These are phyloP conservation scores for Amphiura filiformis DNA, from an alignment of 35 echinoderm and acorn worm genomes.

Conservation along the genomic window DNA sequence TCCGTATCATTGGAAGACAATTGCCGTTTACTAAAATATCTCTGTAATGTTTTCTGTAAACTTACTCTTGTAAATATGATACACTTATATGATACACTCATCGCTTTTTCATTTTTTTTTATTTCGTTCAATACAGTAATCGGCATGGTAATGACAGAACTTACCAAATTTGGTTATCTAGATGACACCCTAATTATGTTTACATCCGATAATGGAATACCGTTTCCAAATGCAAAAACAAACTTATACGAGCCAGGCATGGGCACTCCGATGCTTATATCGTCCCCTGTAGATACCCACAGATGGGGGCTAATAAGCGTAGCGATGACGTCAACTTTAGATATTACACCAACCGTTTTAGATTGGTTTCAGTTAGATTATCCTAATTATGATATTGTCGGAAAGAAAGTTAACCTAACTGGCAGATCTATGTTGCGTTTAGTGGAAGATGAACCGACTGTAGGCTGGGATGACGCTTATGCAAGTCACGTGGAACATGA, in stretches of 20 bases:
- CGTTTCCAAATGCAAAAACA: conserved; percentile 80
- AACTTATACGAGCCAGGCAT: conserved; percentile 86
- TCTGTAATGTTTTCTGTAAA: too few species aligned
- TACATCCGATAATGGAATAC: conserved; percentile 93
- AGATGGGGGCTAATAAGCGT: conserved; percentile 70
- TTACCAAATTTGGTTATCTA: conserved; percentile 52
- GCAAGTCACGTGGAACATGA: conserved; percentile 83
- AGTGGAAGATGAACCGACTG: conserved; percentile 51
- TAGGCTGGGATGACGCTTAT: conserved; percentile 39
- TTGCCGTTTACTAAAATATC: too few species aligned
- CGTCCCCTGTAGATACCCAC: conserved; percentile 56
- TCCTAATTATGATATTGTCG: conserved; percentile 57
- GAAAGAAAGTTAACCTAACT: conserved; percentile 40
- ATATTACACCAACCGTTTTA: conserved; percentile 77
- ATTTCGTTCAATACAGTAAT: not conserved
- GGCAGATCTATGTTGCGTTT: conserved; percentile 73
- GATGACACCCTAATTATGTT: conserved; percentile 86
- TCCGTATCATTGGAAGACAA: too few species aligned
- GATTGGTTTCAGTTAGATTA: conserved; percentile 81
- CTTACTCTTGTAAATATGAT: too few species aligned
- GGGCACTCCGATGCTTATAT: conserved; percentile 69
- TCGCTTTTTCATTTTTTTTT: not conserved
- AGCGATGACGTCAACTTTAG: conserved; percentile 48
- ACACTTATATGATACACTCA: too few species aligned
- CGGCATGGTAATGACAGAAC: conserved; percentile 77